Base-by-base conservation (phyloP, 2,797 vertebrate genomes). In the Sparidentex hasta region DNA sequence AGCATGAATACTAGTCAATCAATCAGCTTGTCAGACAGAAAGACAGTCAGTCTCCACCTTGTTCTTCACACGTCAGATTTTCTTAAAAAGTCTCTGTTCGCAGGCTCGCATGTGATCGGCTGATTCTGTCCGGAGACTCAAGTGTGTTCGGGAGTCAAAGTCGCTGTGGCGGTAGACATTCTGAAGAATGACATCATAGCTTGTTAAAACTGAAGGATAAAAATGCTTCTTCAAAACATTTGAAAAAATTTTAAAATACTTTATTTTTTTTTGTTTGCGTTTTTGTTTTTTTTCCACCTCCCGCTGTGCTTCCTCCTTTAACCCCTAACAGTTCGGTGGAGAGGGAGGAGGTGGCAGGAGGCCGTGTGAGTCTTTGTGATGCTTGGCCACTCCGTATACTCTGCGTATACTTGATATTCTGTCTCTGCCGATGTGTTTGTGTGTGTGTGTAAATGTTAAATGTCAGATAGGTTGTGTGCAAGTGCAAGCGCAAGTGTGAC, bases 171-270 rank as follows among this genome's bases (percentile, higher is more conserved):
- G 77, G 84, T 82, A 81, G 87, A 82, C 90, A 90, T 93, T 95
- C 88, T 82, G 82, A 91, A 90, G 93, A 90, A 86, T 93, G 94
- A 94, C 88, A 94, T 95, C 93, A 93, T 94, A 93, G 93, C 90
- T 94, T 91, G 86, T 93, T 93, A 89, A 93, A 92, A 94, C 88
- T 69, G 80, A 92, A 90, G 88, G 87, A 91, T 93, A 94, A 94
- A 94, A 94, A 92, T 85, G 93, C 87, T 94, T 92, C 91, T 94
- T 88, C 84, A 94, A 94, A 94, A 94, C 85, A 84, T 90, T 75
- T 87, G 88, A 93, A 93, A 94, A 91, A 82, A 0, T 69, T 83
- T 88, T 91, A 88, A 93, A 93, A 92, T 89, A 86, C 81, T 86
- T 84, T 63, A 48, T 52, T 65, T 72, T 68, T 71, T 74, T 71